These are phyloP conservation scores for Pachypsylla venusta DNA, from an alignment of 1,140 invertebrate species.

Conservation along the genomic window DNA sequence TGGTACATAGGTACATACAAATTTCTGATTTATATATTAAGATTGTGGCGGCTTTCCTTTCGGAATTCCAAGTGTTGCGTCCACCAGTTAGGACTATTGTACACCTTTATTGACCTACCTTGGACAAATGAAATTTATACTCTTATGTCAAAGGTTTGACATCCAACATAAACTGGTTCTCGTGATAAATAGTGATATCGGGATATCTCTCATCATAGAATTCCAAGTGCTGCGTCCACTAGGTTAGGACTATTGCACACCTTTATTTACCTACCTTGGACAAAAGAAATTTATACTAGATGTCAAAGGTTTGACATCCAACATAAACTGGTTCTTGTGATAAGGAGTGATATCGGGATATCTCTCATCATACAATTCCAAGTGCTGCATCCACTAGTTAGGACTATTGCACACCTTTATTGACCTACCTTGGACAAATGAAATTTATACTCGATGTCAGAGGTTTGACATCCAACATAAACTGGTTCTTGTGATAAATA, in stretches of 20 bases:
- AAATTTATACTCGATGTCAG: neutral
- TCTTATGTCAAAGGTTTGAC: constrained; percentile 38
- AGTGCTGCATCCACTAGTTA: too few relatives aligned
- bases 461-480: constrained; percentile 66
- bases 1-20: too few relatives aligned
- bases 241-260: neutral
- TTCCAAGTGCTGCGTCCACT: constrained; percentile 34
- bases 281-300: neutral
- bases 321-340: constrained; percentile 58
- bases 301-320: constrained; percentile 53
- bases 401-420: too few relatives aligned
- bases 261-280: neutral
- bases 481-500: constrained; percentile 50
- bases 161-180: constrained; percentile 68
- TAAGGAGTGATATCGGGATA: constrained; percentile 37
- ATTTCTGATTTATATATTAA: too few relatives aligned
- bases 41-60: too few relatives aligned
- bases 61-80: too few relatives aligned
- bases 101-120: too few relatives aligned
- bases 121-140: neutral
- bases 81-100: too few relatives aligned
- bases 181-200: constrained; percentile 35
- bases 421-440: neutral
- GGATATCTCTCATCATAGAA: constrained; percentile 71
- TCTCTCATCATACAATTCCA: constrained; percentile 65